Evolutionary conservation across 2,888 invertebrate genomes (phyloP).

Genomic region (Lacanobia wlatinum): DNA sequence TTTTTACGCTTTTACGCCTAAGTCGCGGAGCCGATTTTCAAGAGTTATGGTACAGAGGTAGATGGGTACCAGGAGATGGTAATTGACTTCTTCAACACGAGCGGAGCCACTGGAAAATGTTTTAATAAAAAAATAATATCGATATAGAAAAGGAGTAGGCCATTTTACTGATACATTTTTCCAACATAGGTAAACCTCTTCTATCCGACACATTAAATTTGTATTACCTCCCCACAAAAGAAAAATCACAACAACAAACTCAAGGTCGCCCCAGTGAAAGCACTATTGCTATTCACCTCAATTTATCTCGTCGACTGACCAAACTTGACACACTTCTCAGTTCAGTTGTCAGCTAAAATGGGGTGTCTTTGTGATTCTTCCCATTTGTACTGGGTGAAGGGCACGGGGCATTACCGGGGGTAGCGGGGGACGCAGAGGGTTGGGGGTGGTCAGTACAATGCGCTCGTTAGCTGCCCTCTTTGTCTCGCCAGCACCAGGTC

Average conservation of each 20-base stretch:
- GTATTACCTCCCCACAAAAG: background rate
- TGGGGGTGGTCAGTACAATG: conserved; percentile 58
- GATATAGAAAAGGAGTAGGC: too few species aligned
- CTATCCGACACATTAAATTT: background rate
- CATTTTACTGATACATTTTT: background rate
- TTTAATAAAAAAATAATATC: too few species aligned
- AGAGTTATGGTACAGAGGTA: too few species aligned
- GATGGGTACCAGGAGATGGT: too few species aligned
- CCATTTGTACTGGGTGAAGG: conserved; percentile 46
- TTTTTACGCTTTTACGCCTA: too few species aligned
- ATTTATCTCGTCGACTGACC: conserved; percentile 41
- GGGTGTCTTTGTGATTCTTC: conserved; percentile 60
- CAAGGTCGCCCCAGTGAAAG: background rate
- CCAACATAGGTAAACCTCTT: too few species aligned
- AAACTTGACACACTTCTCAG: conserved; percentile 55
- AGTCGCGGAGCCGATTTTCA: too few species aligned
- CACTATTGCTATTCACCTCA: conserved; percentile 26
- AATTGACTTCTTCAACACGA: background rate
- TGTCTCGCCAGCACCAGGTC: conserved; percentile 57
- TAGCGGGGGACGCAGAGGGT: background rate
- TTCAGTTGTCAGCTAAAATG: conserved; percentile 46
- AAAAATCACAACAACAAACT: background rate
- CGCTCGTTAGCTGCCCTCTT: conserved; percentile 67
- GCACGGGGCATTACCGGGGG: conserved; percentile 2
- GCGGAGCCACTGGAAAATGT: too few species aligned